Conservation (phyloP, 2,797 vertebrate genomes). For the Pseudomugil gertrudae region DNA sequence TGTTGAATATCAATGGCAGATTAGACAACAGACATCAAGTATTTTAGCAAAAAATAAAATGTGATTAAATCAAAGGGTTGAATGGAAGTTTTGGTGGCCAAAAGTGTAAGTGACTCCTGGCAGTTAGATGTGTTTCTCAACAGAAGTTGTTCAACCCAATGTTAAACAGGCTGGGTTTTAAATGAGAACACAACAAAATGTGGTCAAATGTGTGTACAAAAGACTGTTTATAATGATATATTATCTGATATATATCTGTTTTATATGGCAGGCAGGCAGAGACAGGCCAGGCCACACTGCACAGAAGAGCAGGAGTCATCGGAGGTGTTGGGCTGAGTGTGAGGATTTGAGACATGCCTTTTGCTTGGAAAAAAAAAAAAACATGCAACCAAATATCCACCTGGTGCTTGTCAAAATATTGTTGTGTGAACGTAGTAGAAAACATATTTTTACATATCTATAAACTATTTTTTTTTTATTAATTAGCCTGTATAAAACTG, state of each 20-base stretch:
- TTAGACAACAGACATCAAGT: conserved; percentile 16
- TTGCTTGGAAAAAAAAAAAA: too few relatives aligned
- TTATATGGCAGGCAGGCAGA: conserved; percentile 32
- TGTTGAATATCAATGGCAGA: conserved; percentile 3
- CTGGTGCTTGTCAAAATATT: too few relatives aligned
- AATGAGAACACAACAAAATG: conserved; percentile 18
- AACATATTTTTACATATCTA: too few relatives aligned
- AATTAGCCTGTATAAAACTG: too few relatives aligned
- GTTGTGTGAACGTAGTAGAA: too few relatives aligned
- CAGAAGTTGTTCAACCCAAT: conserved; percentile 25
- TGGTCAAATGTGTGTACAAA: neutral
- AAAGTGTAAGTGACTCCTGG: conserved; percentile 47
- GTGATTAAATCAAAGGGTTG: conserved; percentile 28
- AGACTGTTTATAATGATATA: neutral
- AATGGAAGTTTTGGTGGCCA: conserved; percentile 25
- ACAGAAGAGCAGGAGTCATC: conserved; percentile 46
- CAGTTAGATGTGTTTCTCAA: conserved; percentile 32
- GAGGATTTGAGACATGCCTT: conserved; percentile 1
- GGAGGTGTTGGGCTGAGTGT: neutral
- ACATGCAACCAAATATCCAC: too few relatives aligned
- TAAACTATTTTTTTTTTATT: too few relatives aligned
- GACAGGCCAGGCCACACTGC: conserved; percentile 10
- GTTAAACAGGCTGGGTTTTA: neutral
- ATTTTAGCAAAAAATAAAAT: conserved; percentile 13
- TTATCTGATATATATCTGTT: conserved; percentile 52